Evolutionary conservation across 2,113 vertebrate species (phyloP).

Genomic region (Eretmochelys imbricata): DNA sequence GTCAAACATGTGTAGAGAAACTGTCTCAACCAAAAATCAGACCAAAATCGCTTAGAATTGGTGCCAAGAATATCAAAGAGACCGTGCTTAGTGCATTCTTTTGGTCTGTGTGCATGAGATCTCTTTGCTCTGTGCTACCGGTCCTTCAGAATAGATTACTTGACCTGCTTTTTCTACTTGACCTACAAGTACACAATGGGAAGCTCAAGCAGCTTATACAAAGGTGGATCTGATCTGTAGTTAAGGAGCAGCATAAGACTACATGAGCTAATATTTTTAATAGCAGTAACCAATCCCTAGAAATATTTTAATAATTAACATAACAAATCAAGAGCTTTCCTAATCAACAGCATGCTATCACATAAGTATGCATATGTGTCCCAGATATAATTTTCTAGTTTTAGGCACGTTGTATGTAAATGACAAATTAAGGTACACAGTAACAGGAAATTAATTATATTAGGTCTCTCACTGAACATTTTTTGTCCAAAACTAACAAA

Average conservation of each 20-base stretch:
- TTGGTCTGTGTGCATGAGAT: background rate
- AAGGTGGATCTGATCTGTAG: background rate
- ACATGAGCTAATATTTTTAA: rapidly evolving
- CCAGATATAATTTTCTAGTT: slow-evolving; percentile 3
- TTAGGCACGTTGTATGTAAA: background rate
- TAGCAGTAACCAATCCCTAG: background rate
- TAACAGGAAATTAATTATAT: slow-evolving; percentile 41
- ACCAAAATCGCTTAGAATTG: background rate
- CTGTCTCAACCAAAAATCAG: background rate
- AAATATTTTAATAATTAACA: background rate
- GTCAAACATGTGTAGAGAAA: slow-evolving; percentile 4
- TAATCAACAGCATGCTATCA: background rate
- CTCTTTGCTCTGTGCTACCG: slow-evolving; percentile 1
- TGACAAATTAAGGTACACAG: background rate
- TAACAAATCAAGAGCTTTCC: background rate
- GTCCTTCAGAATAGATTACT: background rate
- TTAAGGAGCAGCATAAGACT: background rate
- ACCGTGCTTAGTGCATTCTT: background rate
- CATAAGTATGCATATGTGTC: background rate
- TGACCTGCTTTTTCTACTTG: background rate
- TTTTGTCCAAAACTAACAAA: background rate
- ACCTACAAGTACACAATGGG: background rate
- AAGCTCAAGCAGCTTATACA: background rate
- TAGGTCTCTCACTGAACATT: rapidly evolving
- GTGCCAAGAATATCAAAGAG: background rate